Evolutionary conservation across 2,113 vertebrate species (phyloP).

Genomic region (Eurypyga helias): DNA sequence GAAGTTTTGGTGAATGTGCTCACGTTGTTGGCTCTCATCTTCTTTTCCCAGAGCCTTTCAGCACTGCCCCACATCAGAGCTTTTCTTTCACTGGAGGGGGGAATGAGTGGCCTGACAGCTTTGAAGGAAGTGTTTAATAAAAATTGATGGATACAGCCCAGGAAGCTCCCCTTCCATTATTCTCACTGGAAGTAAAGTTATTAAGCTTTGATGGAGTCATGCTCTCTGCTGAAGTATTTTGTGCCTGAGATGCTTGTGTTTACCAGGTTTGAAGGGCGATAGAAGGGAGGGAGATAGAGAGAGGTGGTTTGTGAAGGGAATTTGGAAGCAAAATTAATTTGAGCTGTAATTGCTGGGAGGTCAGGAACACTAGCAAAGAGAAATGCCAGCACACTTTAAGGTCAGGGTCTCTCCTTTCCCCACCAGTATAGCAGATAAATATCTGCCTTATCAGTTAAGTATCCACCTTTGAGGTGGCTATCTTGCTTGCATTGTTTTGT

Average conservation of each 20-base stretch:
- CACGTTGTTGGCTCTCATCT: background rate
- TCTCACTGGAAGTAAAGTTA: constrained; percentile 54
- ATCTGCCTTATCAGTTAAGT: background rate
- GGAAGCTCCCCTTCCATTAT: constrained; percentile 65
- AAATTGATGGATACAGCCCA: constrained; percentile 60
- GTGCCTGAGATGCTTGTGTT: constrained; percentile 27
- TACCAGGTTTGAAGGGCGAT: background rate
- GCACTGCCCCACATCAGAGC: background rate
- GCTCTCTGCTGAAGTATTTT: constrained; percentile 59
- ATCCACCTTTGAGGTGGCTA: background rate
- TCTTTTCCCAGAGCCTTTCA: background rate
- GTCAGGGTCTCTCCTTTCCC: background rate
- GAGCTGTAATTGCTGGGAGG: constrained; percentile 24
- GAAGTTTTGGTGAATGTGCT: constrained; percentile 65
- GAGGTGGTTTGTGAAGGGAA: background rate
- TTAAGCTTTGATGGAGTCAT: constrained; percentile 53
- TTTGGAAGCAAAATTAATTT: constrained; percentile 53
- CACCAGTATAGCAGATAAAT: background rate
- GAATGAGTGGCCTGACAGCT: constrained; percentile 51
- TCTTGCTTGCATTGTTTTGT: background rate
- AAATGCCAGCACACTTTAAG: background rate
- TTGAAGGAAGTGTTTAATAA: constrained; percentile 69
- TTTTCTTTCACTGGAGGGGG: background rate
- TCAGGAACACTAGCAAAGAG: background rate
- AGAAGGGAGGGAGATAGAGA: background rate